Base-by-base conservation (phyloP, 2,113 vertebrate species). In the Alces alces region DNA sequence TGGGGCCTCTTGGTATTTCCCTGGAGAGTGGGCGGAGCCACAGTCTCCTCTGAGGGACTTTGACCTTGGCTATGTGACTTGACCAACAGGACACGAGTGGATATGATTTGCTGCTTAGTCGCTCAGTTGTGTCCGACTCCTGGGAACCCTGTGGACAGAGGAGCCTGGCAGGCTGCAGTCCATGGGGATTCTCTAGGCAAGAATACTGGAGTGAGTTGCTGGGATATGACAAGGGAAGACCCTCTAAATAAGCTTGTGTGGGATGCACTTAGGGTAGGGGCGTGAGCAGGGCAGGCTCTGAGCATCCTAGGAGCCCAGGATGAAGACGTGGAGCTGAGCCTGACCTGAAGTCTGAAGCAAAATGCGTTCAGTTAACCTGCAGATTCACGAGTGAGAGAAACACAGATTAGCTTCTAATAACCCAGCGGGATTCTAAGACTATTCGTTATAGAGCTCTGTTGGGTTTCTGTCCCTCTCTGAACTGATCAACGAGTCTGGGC, bases 281-380 rank as follows among this genome's bases (percentile, higher is more conserved):
- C 21, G 2, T 0, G 8, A 52, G 64, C 14, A 95, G 33, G 14
- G n/a, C 7, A 19, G 15, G 33, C 10, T 33, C 52, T 7, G 1
- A 39, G 86, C 4, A 43, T 25, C 30, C 45, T 7, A 1, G 7
- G 60, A 82, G 43, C 36, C 36, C 33, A 25, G 19, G 45, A 7
- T 89, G 50, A 82, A 85, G 89, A 57, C 5, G 2, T 7, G 47
- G 27, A 36, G 21, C 45, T 14, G 28, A 58, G 3, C 60, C 25
- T 80, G 57, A 45, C 83, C 50, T 36, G 47, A 50, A 10, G 64
- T 70, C 50, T 43, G 47, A 45, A 9, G 64, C 73, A 89, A 3
- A 58, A 9, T 33, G 36, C 3, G 2, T 11, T 11, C 55, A 1
- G 28, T 36, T 33, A 33, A 45, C 50, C 45, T 21, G 15, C 33